These are phyloP conservation scores for Papilio protenor DNA, from an alignment of 2,888 invertebrate species.

Conservation along the genomic window DNA sequence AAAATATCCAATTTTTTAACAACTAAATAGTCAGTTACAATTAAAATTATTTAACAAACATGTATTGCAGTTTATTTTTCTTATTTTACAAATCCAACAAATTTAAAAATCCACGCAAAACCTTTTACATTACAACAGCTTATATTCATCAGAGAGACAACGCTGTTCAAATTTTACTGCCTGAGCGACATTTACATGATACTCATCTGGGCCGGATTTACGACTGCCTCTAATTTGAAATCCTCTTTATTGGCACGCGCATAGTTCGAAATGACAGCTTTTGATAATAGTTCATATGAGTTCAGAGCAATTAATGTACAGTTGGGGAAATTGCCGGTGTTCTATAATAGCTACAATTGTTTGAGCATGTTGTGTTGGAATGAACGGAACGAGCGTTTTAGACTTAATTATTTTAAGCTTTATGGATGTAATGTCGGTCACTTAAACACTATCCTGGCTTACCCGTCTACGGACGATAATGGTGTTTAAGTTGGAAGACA, in stretches of 20 bases:
- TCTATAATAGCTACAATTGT: too few relatives aligned
- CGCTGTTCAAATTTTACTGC: constrained; percentile 54
- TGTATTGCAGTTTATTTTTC: not conserved
- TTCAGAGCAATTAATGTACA: not conserved
- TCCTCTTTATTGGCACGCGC: constrained; percentile 55
- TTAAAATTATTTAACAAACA: not conserved
- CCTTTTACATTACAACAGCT: constrained; percentile 39
- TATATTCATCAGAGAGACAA: constrained; percentile 52
- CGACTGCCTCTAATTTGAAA: constrained; percentile 60
- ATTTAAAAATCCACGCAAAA: constrained; percentile 7
- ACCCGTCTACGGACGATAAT: too few relatives aligned
- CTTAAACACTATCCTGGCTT: too few relatives aligned
- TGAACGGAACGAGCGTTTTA: too few relatives aligned
- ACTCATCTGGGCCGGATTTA: constrained; percentile 64
- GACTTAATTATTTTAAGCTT: not conserved
- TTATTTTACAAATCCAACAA: not conserved
- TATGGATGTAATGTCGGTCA: too few relatives aligned
- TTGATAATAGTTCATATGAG: constrained; percentile 24
- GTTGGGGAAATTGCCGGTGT: too few relatives aligned
- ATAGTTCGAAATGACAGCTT: constrained; percentile 39
- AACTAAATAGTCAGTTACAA: too few relatives aligned
- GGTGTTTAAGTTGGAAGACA: too few relatives aligned
- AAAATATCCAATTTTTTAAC: too few relatives aligned
- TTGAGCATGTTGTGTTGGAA: too few relatives aligned
- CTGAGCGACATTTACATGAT: constrained; percentile 63